Evolutionary conservation across 2,797 vertebrate genomes (phyloP).

Genomic region (Mionectes olivaceus): DNA sequence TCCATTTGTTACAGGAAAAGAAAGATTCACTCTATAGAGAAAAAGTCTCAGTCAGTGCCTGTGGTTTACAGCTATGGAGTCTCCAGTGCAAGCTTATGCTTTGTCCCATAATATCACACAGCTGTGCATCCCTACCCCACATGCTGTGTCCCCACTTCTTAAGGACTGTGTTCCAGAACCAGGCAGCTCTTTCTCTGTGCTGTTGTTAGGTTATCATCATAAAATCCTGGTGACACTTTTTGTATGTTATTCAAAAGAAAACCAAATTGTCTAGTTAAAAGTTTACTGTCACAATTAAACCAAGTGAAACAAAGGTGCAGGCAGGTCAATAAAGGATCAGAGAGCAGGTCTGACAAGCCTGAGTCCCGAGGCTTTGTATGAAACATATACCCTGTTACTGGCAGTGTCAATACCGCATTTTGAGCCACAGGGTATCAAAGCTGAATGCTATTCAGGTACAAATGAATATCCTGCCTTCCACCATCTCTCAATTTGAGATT

Average conservation of each 20-base stretch:
- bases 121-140: not conserved
- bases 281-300: not conserved
- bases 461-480: not conserved
- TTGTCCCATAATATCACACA: not conserved
- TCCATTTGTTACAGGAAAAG: not conserved
- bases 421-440: not conserved
- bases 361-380: not conserved
- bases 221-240: not conserved
- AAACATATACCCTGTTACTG: not conserved
- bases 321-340: not conserved
- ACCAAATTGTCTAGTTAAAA: not conserved
- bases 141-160: not conserved
- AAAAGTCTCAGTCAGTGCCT: not conserved
- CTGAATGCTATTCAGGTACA: not conserved
- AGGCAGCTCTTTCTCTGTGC: not conserved
- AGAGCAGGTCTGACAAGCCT: not conserved
- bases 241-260: not conserved
- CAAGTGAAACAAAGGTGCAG: not conserved
- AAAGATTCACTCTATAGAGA: not conserved
- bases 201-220: not conserved
- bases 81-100: not conserved
- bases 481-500: not conserved
- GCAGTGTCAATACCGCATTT: not conserved
- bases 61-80: not conserved
- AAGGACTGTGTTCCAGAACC: not conserved